phyloP scores from a whole-genome alignment of 2,113 vertebrate species.

The Hippocampus guttulatus region DNA sequence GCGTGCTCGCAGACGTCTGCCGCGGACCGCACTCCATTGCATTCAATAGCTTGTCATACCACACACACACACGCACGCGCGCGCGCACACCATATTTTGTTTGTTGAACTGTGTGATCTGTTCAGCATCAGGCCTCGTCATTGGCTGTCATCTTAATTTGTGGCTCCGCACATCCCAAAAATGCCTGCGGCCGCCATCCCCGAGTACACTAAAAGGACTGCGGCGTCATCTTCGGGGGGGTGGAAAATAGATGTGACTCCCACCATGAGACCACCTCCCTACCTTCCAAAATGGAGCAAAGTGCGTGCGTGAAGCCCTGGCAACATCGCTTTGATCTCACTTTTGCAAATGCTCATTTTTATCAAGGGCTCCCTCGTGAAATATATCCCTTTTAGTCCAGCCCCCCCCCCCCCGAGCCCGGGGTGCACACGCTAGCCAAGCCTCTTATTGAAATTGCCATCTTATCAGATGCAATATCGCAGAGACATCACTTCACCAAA shows the following conservation, averaged over 20 bases:
- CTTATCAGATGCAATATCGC: constrained; percentile 67
- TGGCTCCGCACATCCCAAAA: constrained; percentile 30
- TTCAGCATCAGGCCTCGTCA: constrained; percentile 46
- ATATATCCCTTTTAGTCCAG: constrained; percentile 54
- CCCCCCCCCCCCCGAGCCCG: constrained; percentile 25
- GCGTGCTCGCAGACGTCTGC: constrained; percentile 52
- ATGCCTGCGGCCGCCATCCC: constrained; percentile 1
- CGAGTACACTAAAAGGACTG: not conserved
- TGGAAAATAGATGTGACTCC: constrained; percentile 44
- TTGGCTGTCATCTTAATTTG: constrained; percentile 62
- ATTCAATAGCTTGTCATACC: constrained; percentile 49
- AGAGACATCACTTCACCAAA: constrained; percentile 59
- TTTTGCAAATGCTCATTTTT: constrained; percentile 63
- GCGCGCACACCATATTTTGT: constrained; percentile 31
- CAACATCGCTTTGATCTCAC: constrained; percentile 57
- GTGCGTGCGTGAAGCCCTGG: constrained; percentile 15
- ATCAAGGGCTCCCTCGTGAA: constrained; percentile 56
- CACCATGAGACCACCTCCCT: constrained; percentile 7
- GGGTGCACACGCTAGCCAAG: constrained; percentile 51
- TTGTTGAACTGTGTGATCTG: constrained; percentile 31
- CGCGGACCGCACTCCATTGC: constrained; percentile 41
- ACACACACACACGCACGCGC: constrained; percentile 21
- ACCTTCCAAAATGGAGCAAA: constrained; percentile 18
- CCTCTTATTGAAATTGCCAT: constrained; percentile 70
- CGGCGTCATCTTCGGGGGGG: constrained; percentile 23